Base-by-base conservation (phyloP, 1,140 invertebrate genomes). In the Conopomorpha cramerella region DNA sequence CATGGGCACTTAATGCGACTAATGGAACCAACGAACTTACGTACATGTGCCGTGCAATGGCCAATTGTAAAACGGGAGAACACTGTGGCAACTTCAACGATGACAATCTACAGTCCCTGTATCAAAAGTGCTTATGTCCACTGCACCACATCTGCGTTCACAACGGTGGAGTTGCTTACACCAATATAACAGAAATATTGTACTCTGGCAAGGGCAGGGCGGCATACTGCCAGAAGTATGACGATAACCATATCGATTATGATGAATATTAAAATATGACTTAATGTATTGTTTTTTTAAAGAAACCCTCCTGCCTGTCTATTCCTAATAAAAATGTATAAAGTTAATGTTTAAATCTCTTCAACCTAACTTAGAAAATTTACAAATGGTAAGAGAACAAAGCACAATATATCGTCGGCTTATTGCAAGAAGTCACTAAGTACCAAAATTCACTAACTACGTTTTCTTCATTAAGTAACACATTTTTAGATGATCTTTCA, bases 71-170 rank as follows among this genome's bases (percentile, higher is more conserved):
- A 36, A 47, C 55, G 0, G 60, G 52, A 0, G 71, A 72, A 11
- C 59, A 56, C 25, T 76, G 71, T 27, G 71, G 71, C 0, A 60
- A 71, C 17, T 64, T 76, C 0, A 55, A 45, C 39, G 43, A 51
- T 11, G 82, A 85, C 36, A n/a, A n/a, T n/a, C 53, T 82, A 1
- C 82, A 79, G 34, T 81, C 84, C 10, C 74, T 81, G 12, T 86
- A 86, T 51, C 83, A 86, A 40, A 79, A 72, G 10, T 86, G 85
- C 41, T 65, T 79, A 10, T 88, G 85, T 40, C 84, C 85, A 0
- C 45, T 51, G 35, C 77, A 77, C 8, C 78, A 84, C 40, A 67
- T 84, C 23, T 87, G 85, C 39, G 76, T 81, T 30, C 81, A 77
- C 25, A 53, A 51, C 16, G 72, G 78, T 26, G 57, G 82, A 17